Percentiles rank a stretch among this genome's conserved stretches.
Evolutionary conservation across 37 sponge, comb jelly and placozoan species (phyloP).

Genomic region (Chondrosia reniformis): DNA sequence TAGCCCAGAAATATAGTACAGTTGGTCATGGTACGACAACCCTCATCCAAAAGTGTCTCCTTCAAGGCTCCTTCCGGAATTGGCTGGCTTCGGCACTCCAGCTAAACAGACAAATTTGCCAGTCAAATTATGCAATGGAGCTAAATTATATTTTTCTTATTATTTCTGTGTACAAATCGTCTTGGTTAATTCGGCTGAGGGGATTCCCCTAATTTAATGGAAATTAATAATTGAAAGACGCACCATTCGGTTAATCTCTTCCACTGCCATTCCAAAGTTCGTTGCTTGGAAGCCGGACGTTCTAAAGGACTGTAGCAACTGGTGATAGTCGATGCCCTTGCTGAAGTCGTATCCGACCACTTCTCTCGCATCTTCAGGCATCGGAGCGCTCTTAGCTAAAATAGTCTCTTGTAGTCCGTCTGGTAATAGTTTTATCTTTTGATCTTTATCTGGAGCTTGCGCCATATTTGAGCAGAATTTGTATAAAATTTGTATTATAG

Average conservation of each 20-base stretch:
- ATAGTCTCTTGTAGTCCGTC: constrained; percentile 39
- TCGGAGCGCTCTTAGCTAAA: constrained; percentile 51
- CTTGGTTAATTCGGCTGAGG: too few species aligned
- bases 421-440: too few species aligned
- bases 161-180: too few species aligned
- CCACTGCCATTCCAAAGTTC: constrained; percentile 89
- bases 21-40: constrained; percentile 64
- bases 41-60: constrained; percentile 33
- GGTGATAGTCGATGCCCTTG: constrained; percentile 72
- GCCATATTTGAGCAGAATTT: too few species aligned
- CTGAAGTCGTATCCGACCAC: constrained; percentile 82
- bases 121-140: background rate
- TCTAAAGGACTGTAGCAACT: constrained; percentile 71
- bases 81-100: constrained; percentile 46
- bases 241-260: constrained; percentile 82
- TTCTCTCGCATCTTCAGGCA: constrained; percentile 49
- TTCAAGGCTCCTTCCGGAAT: constrained; percentile 45
- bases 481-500: too few species aligned
- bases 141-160: background rate
- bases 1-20: constrained; percentile 99
- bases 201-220: background rate
- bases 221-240: background rate
- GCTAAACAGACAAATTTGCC: constrained; percentile 21
- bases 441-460: too few species aligned
- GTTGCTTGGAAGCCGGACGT: constrained; percentile 97